Conservation (phyloP, 2,888 invertebrate genomes). For the Lochmaea crataegi region DNA sequence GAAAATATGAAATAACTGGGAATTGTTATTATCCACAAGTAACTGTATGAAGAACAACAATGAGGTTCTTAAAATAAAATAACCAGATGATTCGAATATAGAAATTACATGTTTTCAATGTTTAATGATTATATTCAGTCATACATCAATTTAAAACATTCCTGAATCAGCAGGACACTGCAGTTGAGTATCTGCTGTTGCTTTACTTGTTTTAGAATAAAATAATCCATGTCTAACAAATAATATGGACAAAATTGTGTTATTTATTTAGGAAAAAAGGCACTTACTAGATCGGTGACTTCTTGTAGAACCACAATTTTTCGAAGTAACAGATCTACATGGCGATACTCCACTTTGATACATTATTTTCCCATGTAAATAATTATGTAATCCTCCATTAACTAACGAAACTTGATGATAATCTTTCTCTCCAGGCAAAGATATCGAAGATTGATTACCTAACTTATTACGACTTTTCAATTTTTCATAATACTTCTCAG, state of each 20-base stretch:
- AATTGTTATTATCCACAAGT: neutral
- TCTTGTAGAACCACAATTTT: conserved; percentile 49
- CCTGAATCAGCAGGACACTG: neutral
- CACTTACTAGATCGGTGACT: conserved; percentile 43
- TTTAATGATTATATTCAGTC: neutral
- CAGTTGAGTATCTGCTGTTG: no score
- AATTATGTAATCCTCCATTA: conserved; percentile 60
- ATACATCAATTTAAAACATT: neutral
- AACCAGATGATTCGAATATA: neutral
- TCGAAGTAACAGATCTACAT: conserved; percentile 32
- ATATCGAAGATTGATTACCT: conserved; percentile 43
- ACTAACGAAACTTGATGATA: conserved; percentile 76
- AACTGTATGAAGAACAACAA: neutral
- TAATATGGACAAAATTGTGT: no score
- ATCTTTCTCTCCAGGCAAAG: conserved; percentile 65
- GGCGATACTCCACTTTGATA: conserved; percentile 55
- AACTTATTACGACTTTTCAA: conserved; percentile 54
- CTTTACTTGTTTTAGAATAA: no score
- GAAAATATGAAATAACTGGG: neutral
- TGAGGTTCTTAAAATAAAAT: neutral
- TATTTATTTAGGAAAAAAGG: no score
- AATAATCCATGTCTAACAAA: no score
- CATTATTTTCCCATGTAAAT: conserved; percentile 47
- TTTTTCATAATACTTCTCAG: conserved; percentile 67
- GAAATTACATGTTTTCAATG: no score